Evolutionary conservation across 2,888 invertebrate species (phyloP), one percentile per base, ranked within the genome.

Genomic region (Branchipolynoe longqiensis): DNA sequence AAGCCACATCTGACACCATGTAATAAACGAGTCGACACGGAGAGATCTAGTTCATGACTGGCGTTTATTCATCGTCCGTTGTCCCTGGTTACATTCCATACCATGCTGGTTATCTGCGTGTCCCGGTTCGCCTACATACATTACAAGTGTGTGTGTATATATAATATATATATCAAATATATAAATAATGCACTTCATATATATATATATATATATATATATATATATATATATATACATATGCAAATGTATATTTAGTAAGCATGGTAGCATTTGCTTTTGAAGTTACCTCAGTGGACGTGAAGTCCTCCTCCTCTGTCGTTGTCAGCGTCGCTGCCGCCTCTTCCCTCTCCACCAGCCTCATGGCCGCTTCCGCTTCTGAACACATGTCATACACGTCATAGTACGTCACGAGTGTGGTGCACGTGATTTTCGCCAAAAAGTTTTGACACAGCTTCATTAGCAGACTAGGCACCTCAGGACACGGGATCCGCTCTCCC

Each of bases 391-490:
- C 87, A 56, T 88, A 88, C 33, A 88, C 85, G 18, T 85, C 84
- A 48, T 86, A 82, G 62, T 81, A 86, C 40, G 54, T 86, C 36
- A 87, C 41, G 54, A 88, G 64, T 4, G 69, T 81, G 8, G 90
- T 90, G 85, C 90, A 90, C 12, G 90, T 90, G 40, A 92, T 84
- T 78, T 88, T 90, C 64, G 91, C 91, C 41, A 93, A 89, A 73
- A 90, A 88, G 8, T 88, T 87, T 73, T 90, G 89, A 85, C 92
- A 92, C 41, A 93, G 59, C 59, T 87, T 86, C 62, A 92, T 87
- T 36, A 93, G 85, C 84, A 89, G 88, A 1, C 86, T 85, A 0
- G 93, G 92, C 4, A 93, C 92, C 38, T 87, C 87, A 0, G 92
- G 92, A 59, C 91, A 90, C 2, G 89, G 91, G 18, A 90, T 89